Percentiles rank a stretch among this genome's conserved stretches.
Evolutionary conservation across 2,113 vertebrate species (phyloP).

Genomic region (Gracilinanus agilis): DNA sequence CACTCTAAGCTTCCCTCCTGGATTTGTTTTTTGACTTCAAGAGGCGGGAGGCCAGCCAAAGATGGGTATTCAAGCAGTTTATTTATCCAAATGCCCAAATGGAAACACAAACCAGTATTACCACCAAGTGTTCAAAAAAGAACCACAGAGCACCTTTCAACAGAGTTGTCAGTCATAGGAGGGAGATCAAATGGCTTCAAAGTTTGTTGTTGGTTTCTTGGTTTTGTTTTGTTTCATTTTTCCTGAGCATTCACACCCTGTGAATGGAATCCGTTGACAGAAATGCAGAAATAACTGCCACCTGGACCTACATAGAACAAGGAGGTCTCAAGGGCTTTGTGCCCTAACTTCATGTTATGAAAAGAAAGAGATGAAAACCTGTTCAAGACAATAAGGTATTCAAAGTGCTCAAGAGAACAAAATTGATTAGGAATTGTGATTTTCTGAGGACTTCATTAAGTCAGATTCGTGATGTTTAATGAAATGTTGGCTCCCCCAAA

Average conservation of each 20-base stretch:
- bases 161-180: not conserved
- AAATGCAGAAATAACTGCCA: constrained; percentile 37
- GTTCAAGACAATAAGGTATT: too few species aligned
- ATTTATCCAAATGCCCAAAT: too few species aligned
- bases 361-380: not conserved
- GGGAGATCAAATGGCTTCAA: not conserved
- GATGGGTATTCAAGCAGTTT: not conserved
- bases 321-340: constrained; percentile 50
- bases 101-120: not conserved
- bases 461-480: constrained; percentile 58
- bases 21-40: constrained; percentile 19
- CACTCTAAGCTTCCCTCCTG: constrained; percentile 14
- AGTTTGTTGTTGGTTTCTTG: not conserved
- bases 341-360: not conserved
- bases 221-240: not conserved
- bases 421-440: not conserved
- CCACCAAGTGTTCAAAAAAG: not conserved
- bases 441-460: constrained; percentile 36
- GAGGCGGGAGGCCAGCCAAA: constrained; percentile 43
- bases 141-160: not conserved
- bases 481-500: constrained; percentile 44
- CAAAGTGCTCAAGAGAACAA: not conserved
- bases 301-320: constrained; percentile 22
- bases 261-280: constrained; percentile 53
- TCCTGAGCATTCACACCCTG: not conserved